phyloP scores from a whole-genome alignment of 2,113 vertebrate species.

The Pluvianellus socialis region DNA sequence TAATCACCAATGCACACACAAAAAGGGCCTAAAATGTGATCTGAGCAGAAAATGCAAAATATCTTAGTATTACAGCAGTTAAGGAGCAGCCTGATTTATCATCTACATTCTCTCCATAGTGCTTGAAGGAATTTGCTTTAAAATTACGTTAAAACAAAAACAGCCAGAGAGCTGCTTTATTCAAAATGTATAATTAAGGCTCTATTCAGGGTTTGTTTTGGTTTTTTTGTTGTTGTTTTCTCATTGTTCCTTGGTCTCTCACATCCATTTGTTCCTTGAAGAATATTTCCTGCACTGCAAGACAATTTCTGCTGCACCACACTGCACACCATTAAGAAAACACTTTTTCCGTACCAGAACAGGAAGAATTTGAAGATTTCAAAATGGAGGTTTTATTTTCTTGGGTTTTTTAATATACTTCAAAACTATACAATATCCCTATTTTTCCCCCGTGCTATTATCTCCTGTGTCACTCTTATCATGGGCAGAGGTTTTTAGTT shows the following conservation, averaged over 20 bases:
- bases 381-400: background rate
- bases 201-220: background rate
- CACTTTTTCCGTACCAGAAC: background rate
- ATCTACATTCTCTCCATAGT: background rate
- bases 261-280: background rate
- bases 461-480: background rate
- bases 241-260: background rate
- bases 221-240: background rate
- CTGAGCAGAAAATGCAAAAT: background rate
- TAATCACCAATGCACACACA: background rate
- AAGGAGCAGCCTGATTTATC: background rate
- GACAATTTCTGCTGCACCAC: background rate
- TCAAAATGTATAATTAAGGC: slow-evolving; percentile 11
- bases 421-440: background rate
- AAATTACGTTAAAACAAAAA: slow-evolving; percentile 18
- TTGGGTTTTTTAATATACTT: background rate
- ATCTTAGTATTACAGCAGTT: background rate
- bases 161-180: background rate
- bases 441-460: background rate
- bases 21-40: background rate
- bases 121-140: slow-evolving; percentile 1
- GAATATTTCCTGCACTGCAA: background rate
- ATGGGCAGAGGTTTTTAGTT: background rate
- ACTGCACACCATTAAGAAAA: background rate
- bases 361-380: background rate